Base-by-base conservation (phyloP, 2,797 vertebrate species). In the Acipenser ruthenus region DNA sequence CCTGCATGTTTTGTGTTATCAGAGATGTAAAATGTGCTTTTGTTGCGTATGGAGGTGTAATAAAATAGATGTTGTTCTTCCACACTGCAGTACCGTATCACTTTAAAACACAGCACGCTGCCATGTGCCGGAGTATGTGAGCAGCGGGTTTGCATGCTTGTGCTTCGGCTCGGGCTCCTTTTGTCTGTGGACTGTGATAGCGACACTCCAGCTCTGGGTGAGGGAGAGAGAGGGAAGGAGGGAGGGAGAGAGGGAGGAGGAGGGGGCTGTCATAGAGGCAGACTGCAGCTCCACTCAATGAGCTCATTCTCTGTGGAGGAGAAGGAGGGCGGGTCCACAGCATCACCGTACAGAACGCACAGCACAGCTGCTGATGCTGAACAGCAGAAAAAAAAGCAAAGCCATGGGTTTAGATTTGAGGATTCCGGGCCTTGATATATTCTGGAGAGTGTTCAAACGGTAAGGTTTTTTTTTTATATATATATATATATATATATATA, bases 281-380 rank as follows among this genome's bases (percentile, higher is more conserved):
- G 76, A 73, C 74, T 77, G 79, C 74, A 74, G 73, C 68, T 70
- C 65, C 62, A 68, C 68, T 66, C 67, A 64, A 72, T 77, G 74
- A 89, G 86, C 86, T 89, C 87, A 87, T 82, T 70, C 50, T 77
- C 75, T 75, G 75, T 73, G 75, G 79, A 71, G 69, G 71, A 72
- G 61, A 79, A 77, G 77, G 84, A 88, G 82, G 90, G 89, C 88
- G 90, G 87, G 83, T 65, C 84, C 73, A 78, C 85, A 84, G 84
- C 87, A 84, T 86, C 88, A 88, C 86, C 88, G 79, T 78, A 77
- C 61, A 84, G 71, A 74, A 78, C 73, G 83, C 81, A 83, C 84
- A 82, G 85, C 85, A 79, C 81, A 72, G 83, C 87, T 89, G 92
- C 89, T 91, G 91, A 90, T 91, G 92, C 87, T 90, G 89, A 79